phyloP scores from a whole-genome alignment of 2,797 vertebrate species.

The Arctocebus calabarensis region DNA sequence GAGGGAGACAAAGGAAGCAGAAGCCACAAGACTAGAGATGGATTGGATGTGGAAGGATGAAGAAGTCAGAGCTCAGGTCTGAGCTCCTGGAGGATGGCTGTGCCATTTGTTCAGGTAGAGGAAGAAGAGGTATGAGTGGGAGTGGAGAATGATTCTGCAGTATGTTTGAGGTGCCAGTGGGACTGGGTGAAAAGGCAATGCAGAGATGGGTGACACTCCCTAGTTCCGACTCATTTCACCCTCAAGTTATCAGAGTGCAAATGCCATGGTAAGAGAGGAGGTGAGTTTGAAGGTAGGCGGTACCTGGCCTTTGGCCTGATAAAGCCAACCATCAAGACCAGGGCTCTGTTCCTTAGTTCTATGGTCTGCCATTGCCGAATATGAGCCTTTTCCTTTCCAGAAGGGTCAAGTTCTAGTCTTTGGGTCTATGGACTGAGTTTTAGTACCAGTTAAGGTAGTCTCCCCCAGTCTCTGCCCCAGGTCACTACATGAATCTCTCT shows the following conservation, averaged over 20 bases:
- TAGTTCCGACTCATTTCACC: neutral
- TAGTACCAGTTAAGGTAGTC: neutral
- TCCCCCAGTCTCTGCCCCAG: neutral
- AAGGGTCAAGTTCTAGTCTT: neutral
- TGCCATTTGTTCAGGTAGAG: neutral
- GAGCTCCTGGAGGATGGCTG: neutral
- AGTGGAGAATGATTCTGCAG: neutral
- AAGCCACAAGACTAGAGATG: neutral
- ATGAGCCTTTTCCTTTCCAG: neutral
- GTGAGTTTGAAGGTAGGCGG: neutral
- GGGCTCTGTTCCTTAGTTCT: neutral
- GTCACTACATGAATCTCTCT: accelerated
- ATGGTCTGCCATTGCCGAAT: neutral
- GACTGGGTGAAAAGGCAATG: neutral
- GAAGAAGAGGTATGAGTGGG: neutral
- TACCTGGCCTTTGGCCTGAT: neutral
- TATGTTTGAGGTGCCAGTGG: neutral
- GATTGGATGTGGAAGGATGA: neutral
- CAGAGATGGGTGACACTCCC: neutral
- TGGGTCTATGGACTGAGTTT: neutral
- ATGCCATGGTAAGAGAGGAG: neutral
- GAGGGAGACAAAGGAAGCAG: neutral
- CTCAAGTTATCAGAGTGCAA: neutral
- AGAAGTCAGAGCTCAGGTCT: neutral
- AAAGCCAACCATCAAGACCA: neutral